Percentiles rank a stretch among this genome's conserved stretches.
Evolutionary conservation across 2,113 vertebrate species (phyloP).

Genomic region (Emydura subglobosa): DNA sequence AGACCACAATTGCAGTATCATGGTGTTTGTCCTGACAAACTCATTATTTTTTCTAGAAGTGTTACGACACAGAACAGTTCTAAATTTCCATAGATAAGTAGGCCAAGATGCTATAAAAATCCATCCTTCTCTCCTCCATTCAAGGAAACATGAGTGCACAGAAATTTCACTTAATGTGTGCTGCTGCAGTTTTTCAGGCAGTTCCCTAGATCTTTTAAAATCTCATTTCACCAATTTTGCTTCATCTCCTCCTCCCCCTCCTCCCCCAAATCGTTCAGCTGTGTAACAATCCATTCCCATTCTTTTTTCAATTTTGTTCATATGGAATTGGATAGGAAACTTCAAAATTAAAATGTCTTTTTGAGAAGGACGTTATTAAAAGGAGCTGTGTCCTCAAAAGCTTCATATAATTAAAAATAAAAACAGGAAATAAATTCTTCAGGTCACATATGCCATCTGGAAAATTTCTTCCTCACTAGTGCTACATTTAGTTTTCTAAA

Average conservation of each 20-base stretch:
- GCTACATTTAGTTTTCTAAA: background rate
- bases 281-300: background rate
- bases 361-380: background rate
- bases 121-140: background rate
- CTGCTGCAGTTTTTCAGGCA: background rate
- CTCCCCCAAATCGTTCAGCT: background rate
- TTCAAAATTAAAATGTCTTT: background rate
- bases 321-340: background rate
- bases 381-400: background rate
- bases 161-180: background rate
- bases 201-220: background rate
- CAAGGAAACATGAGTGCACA: background rate
- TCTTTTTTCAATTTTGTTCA: background rate
- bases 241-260: background rate
- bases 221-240: background rate
- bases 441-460: background rate
- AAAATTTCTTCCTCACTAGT: background rate
- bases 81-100: background rate
- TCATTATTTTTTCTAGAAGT: background rate
- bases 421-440: background rate
- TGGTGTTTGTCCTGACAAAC: background rate
- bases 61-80: background rate
- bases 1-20: background rate
- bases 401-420: background rate
- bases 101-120: background rate